Evolutionary conservation across 1,140 invertebrate genomes (phyloP), one percentile per base, ranked within the genome.

Genomic region (Eulimnadia texana): DNA sequence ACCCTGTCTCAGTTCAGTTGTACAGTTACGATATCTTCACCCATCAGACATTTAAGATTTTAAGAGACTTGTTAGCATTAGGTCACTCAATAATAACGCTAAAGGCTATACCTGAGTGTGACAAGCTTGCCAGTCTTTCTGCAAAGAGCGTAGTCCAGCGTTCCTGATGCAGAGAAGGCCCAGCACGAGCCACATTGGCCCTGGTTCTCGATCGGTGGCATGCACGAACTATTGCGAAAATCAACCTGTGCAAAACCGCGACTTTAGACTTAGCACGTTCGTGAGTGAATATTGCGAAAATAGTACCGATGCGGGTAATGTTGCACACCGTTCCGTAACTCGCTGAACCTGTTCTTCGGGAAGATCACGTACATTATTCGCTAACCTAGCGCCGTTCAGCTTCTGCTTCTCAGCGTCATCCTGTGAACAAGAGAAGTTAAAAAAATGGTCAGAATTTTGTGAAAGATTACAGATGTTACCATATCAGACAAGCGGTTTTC

Each of bases 181-280:
- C 72, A 74, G 52, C 73, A 75, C 19, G 71, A 72, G 13, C 72
- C 73, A 55, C 73, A 74, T n/a, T 69, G 58, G 22, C 62, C 67
- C 63, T 74, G 70, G 60, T 52, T 25, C 24, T 59, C 42, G 6
- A 59, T 27, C 1, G 47, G 62, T 22, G 56, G 49, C 56, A 59
- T 63, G 20, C 62, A 63, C n/a, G 62, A 11, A 42, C 51, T 6
- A 3, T 0, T 59, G 11, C 56, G 47, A 9, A 60, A 50, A 54
- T 63, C 62, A 11, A 63, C 20, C 55, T 54, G 11, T 63, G 2
- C 2, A 22, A 25, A 19, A 16, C 22, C 33, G 16, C n/a, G 16
- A 16, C 6, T 6, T 42, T 42, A 42, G 6, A 16, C n/a, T 42
- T 9, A 16, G 6, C 6, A 6, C 16, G 16, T 16, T 6, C 16